Evolutionary conservation across 2,113 vertebrate species (phyloP).

Genomic region (Falco punctatus): DNA sequence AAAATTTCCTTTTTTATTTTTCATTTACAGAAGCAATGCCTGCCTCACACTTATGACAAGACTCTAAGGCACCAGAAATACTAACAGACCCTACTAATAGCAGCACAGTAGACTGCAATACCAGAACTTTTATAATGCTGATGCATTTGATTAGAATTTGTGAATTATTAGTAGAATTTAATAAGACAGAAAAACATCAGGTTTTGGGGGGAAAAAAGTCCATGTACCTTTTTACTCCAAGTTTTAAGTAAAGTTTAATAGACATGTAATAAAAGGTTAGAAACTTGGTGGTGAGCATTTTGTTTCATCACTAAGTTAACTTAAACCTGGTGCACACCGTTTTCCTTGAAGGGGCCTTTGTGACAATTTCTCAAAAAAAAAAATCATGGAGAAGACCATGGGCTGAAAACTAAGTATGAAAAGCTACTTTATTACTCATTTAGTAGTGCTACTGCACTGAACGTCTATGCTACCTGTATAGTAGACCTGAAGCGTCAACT

Average conservation of each 20-base stretch:
- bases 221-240: neutral
- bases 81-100: neutral
- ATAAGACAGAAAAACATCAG: neutral
- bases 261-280: neutral
- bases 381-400: neutral
- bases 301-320: neutral
- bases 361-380: neutral
- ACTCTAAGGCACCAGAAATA: neutral
- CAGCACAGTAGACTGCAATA: neutral
- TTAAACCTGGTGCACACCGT: neutral
- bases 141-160: neutral
- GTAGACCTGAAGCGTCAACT: neutral
- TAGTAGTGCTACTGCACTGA: neutral
- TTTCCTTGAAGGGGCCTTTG: neutral
- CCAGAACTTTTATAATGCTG: neutral
- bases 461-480: neutral
- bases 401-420: neutral
- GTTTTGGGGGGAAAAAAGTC: fast-evolving
- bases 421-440: neutral
- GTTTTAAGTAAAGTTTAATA: neutral
- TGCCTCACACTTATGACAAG: neutral
- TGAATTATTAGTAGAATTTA: neutral
- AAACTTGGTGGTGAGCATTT: neutral
- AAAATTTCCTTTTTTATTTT: neutral
- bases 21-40: neutral